These are phyloP conservation scores for Troilus luridus DNA, from an alignment of 2,888 invertebrate genomes.

Conservation along the genomic window DNA sequence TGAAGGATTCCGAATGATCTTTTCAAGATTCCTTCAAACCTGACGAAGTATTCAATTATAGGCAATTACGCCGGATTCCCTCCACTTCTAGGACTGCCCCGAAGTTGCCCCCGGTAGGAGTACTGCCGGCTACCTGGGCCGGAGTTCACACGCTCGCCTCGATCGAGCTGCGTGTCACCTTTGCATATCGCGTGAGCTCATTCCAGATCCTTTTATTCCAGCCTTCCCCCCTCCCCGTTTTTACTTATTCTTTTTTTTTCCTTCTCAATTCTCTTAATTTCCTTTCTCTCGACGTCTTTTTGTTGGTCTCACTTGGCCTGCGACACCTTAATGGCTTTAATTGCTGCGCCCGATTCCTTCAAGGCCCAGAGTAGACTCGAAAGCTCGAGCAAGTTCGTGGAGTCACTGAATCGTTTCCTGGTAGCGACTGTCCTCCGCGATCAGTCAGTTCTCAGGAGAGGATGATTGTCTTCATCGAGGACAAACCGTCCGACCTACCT, in stretches of 20 bases:
- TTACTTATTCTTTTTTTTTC: slow-evolving; percentile 36
- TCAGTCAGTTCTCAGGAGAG: neutral
- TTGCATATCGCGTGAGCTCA: slow-evolving; percentile 53
- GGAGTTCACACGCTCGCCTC: neutral
- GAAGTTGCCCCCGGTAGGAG: neutral
- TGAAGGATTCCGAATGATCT: too few relatives aligned
- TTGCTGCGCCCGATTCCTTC: slow-evolving; percentile 10
- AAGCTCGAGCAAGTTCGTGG: neutral
- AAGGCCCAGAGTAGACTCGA: neutral
- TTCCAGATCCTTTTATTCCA: neutral
- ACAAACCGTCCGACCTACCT: neutral
- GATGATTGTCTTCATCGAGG: slow-evolving; percentile 20
- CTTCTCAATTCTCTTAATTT: slow-evolving; percentile 7
- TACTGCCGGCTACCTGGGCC: neutral
- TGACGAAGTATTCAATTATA: neutral
- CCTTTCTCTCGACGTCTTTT: neutral
- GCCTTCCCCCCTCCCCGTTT: neutral
- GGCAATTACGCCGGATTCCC: neutral
- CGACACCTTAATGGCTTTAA: slow-evolving; percentile 19
- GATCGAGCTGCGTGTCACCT: slow-evolving; percentile 53
- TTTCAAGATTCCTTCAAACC: too few relatives aligned
- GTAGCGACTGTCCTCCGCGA: neutral
- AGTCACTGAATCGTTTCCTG: neutral
- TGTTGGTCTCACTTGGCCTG: neutral
- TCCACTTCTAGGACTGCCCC: neutral